Evolutionary conservation across 2,113 vertebrate species (phyloP), one percentile per base, ranked within the genome.

Genomic region (Electrona antarctica): DNA sequence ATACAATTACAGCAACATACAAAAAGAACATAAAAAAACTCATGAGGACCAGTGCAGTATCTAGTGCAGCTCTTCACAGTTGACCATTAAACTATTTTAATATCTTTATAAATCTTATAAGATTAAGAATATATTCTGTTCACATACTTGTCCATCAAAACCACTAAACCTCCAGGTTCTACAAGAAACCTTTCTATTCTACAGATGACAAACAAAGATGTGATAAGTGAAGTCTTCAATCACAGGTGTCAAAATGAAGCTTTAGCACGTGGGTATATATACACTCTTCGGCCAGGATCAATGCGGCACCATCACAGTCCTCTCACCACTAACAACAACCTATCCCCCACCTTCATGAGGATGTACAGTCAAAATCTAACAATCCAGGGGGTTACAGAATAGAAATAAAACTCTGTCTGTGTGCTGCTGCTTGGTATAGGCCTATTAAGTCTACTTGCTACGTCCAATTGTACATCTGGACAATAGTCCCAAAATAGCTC

Each of bases 251-350:
- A 74, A 67, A 67, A 73, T 58, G 77, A 69, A 66, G 79, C 71
- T 85, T 90, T 78, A 78, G 62, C 64, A 55, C 72, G 57, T 52
- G 45, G 61, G 9, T 67, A n/a, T n/a, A n/a, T n/a, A n/a, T n/a
- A n/a, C n/a, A n/a, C n/a, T n/a, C 76, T 48, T 80, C 62, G 74
- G 62, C 12, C 52, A 60, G 14, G 71, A 86, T 90, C 87, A 76
- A 86, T 86, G 69, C 55, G 60, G 14, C 71, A 76, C 77, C 52
- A 77, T 81, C 77, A 74, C 21, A 46, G 59, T 75, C 54, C 29
- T 61, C 74, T 78, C 73, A 13, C 13, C 41, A 51, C 54, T 21
- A 82, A 75, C 60, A 74, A 73, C 29, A 67, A 62, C 76, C 60
- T 52, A 69, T 76, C 62, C 60, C 48, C 45, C 48, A 47, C 13